Evolutionary conservation across 2,888 invertebrate genomes (phyloP).

Genomic region (Callinectes sapidus): DNA sequence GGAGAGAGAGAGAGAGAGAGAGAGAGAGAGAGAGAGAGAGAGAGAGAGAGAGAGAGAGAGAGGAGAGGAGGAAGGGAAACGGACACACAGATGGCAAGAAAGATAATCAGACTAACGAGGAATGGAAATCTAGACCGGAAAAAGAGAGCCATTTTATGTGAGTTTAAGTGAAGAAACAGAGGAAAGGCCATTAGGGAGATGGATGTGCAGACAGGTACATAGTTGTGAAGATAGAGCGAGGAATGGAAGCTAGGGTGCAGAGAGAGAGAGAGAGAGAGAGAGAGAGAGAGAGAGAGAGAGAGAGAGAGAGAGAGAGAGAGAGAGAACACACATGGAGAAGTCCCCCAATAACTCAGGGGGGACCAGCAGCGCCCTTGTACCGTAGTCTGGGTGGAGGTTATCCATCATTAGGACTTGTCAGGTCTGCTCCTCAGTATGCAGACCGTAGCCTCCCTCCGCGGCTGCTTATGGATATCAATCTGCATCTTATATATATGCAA

Average conservation of each 20-base stretch:
- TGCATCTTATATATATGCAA: constrained; percentile 63
- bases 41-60: constrained; percentile 7
- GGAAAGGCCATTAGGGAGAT: not conserved
- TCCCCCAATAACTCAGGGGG: constrained; percentile 53
- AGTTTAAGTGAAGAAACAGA: not conserved
- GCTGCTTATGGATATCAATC: constrained; percentile 58
- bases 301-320: constrained; percentile 41
- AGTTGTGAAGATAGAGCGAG: not conserved
- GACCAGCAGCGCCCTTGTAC: constrained; percentile 61
- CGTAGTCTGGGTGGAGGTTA: constrained; percentile 48
- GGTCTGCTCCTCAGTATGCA: constrained; percentile 62
- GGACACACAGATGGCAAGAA: constrained; percentile 28
- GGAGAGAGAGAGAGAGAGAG: constrained; percentile 10
- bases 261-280: constrained; percentile 16
- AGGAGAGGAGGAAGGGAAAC: not conserved
- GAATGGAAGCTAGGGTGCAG: not conserved
- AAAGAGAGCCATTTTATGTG: not conserved
- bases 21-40: constrained; percentile 37
- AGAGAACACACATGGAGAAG: constrained; percentile 28
- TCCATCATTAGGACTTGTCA: constrained; percentile 57
- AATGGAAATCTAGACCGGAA: constrained; percentile 8
- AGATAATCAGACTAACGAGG: constrained; percentile 31
- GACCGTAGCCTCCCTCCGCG: constrained; percentile 42
- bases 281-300: constrained; percentile 34
- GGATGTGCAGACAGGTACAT: not conserved